A percentile compares a stretch with the other conserved stretches of the same genome.
These are phyloP conservation scores for Xylocampa areola DNA, from an alignment of 2,888 invertebrate genomes.

Conservation along the genomic window DNA sequence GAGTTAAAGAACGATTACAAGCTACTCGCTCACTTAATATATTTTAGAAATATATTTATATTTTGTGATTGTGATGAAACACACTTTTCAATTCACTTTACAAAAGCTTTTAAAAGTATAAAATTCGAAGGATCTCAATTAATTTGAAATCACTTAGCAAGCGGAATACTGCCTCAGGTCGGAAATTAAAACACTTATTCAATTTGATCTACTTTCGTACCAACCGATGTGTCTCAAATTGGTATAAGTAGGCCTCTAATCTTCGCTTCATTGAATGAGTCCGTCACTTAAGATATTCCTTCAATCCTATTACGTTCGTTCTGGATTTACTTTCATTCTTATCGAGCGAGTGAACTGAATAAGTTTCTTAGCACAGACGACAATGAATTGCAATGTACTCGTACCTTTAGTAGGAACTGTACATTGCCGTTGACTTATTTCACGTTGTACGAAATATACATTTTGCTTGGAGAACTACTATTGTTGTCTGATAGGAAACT, in stretches of 20 bases:
- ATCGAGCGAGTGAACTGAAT: constrained; percentile 68
- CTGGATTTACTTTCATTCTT: constrained; percentile 74
- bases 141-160: constrained; percentile 25
- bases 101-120: background rate
- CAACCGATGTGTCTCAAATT: constrained; percentile 48
- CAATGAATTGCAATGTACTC: constrained; percentile 31
- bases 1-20: no score
- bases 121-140: constrained; percentile 19
- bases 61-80: no score
- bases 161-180: constrained; percentile 14
- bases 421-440: constrained; percentile 6
- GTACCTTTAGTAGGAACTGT: background rate
- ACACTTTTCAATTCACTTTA: background rate
- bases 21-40: no score
- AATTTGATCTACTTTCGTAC: constrained; percentile 47
- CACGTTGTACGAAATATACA: background rate
- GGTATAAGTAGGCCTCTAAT: constrained; percentile 53
- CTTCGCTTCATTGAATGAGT: constrained; percentile 51
- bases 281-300: constrained; percentile 66
- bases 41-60: no score
- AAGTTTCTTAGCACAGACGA: constrained; percentile 27
- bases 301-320: constrained; percentile 59
- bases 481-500: constrained; percentile 4
- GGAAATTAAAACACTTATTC: constrained; percentile 56
- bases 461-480: constrained; percentile 16